phyloP scores from a whole-genome alignment of 2,113 vertebrate species.

The Melanotaenia duboulayi region DNA sequence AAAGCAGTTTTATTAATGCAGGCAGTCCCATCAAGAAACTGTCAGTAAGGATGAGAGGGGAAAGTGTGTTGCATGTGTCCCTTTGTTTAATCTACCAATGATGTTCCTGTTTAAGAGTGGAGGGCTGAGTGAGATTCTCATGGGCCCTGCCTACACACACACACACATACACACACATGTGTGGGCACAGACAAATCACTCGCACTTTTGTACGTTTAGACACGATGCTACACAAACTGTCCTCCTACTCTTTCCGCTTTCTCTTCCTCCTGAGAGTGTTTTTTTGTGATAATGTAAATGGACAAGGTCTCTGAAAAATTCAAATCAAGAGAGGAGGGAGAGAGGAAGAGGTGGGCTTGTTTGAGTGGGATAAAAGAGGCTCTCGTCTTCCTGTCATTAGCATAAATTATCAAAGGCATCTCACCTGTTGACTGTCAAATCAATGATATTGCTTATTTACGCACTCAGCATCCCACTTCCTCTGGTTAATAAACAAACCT shows the following conservation, averaged over 20 bases:
- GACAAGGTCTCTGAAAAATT: slow-evolving; percentile 47
- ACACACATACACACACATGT: slow-evolving; percentile 8
- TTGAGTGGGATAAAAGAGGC: slow-evolving; percentile 6
- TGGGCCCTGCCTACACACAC: slow-evolving; percentile 19
- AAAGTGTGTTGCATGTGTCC: slow-evolving; percentile 16
- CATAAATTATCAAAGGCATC: slow-evolving; percentile 44
- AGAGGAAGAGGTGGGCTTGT: neutral
- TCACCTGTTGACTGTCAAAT: slow-evolving; percentile 6
- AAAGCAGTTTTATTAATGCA: slow-evolving; percentile 34
- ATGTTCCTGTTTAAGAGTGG: slow-evolving; percentile 42
- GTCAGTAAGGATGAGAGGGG: slow-evolving; percentile 5
- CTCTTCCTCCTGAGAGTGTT: slow-evolving; percentile 22
- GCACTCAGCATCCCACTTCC: neutral
- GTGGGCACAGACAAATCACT: slow-evolving; percentile 14
- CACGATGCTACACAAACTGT: slow-evolving; percentile 1
- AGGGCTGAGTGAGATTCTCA: slow-evolving; percentile 27
- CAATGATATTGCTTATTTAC: neutral
- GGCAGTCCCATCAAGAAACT: slow-evolving; percentile 32
- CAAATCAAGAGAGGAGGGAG: slow-evolving; percentile 9
- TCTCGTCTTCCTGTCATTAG: slow-evolving; percentile 1
- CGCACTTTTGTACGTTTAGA: neutral
- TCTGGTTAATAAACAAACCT: too few species aligned
- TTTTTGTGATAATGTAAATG: slow-evolving; percentile 39
- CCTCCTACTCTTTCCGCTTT: slow-evolving; percentile 30
- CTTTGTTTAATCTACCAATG: slow-evolving; percentile 53